Evolutionary conservation across 1,140 invertebrate species (phyloP).

Genomic region (Drosophila insularis): DNA sequence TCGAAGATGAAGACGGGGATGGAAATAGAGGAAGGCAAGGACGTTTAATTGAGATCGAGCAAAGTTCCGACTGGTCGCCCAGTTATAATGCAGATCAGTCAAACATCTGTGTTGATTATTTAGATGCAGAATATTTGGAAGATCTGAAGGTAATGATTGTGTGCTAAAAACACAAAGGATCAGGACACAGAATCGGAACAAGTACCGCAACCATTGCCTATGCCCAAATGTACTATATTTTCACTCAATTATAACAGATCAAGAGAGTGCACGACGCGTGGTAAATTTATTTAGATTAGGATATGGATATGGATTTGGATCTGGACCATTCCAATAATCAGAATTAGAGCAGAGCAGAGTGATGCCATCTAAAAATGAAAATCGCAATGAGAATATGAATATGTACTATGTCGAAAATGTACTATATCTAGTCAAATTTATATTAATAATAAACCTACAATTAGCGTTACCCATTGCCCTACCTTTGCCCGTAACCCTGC

Average conservation of each 20-base stretch:
- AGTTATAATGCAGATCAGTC: conserved; percentile 11
- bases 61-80: conserved; percentile 2
- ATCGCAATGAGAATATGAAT: conserved; percentile 15
- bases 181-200: not conserved
- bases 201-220: not conserved
- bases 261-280: conserved; percentile 1
- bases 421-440: conserved; percentile 52
- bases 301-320: not conserved
- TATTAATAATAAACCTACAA: conserved; percentile 13
- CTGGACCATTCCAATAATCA: conserved; percentile 8
- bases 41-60: conserved; percentile 9
- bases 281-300: not conserved
- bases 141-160: conserved; percentile 48
- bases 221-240: conserved; percentile 2
- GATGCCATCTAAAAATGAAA: conserved; percentile 6
- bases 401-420: conserved; percentile 15
- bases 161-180: conserved; percentile 13
- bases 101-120: conserved; percentile 35
- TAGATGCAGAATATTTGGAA: conserved; percentile 36
- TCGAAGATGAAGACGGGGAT: not conserved
- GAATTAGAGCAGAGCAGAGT: conserved; percentile 13
- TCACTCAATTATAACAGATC: conserved; percentile 4
- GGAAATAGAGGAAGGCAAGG: not conserved
- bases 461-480: not conserved
- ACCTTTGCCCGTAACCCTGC: not conserved